These are phyloP conservation scores for Pandion haliaetus DNA, from an alignment of 2,113 vertebrate genomes.

Conservation along the genomic window DNA sequence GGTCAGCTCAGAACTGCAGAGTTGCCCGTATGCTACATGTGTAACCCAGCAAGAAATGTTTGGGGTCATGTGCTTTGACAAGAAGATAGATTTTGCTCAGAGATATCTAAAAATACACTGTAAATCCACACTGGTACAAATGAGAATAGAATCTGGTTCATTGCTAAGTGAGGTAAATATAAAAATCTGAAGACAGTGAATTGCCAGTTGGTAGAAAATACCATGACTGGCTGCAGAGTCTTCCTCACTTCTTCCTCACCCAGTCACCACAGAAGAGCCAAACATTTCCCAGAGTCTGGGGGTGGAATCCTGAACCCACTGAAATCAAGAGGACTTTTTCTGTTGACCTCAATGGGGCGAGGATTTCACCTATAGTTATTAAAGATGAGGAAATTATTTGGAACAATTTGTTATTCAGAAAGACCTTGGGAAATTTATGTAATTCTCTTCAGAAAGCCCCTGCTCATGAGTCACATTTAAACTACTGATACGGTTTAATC, in stretches of 20 bases:
- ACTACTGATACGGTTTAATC: conserved; percentile 51
- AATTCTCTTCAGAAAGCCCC: conserved; percentile 63
- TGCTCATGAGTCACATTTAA: conserved; percentile 53
- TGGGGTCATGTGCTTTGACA: neutral
- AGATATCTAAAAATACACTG: conserved; percentile 34
- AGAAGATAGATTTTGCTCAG: conserved; percentile 19
- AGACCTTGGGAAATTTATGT: conserved; percentile 65
- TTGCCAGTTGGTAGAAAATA: neutral
- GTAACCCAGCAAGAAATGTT: neutral
- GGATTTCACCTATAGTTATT: neutral
- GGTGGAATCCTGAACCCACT: neutral
- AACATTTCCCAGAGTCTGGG: neutral
- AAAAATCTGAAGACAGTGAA: neutral
- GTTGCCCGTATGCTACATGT: neutral
- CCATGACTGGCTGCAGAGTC: neutral
- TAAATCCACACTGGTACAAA: neutral
- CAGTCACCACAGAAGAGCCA: neutral
- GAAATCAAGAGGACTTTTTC: conserved; percentile 18
- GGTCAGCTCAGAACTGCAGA: neutral
- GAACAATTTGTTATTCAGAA: conserved; percentile 48
- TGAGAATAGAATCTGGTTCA: neutral
- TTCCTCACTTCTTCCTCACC: neutral
- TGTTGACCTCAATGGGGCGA: neutral
- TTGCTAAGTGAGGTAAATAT: neutral
- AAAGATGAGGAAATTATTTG: conserved; percentile 43